These are phyloP conservation scores for Rhagoletis pomonella DNA, from an alignment of 1,140 invertebrate genomes.

Conservation along the genomic window DNA sequence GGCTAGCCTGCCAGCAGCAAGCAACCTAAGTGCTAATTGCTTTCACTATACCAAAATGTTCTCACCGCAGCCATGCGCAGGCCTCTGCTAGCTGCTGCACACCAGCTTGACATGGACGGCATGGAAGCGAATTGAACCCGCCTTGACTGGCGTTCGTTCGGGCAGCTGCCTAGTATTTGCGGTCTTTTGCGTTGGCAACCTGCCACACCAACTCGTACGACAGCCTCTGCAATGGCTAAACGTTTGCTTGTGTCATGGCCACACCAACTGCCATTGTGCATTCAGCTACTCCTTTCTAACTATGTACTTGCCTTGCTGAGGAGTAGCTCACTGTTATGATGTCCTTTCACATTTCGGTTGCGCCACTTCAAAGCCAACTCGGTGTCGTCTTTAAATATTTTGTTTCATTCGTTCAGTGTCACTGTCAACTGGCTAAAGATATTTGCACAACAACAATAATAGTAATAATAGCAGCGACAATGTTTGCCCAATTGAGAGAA, in stretches of 20 bases:
- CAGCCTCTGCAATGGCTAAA: slow-evolving; percentile 10
- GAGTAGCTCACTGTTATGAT: slow-evolving; percentile 35
- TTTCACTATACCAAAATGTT: slow-evolving; percentile 47
- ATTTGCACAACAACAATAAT: not conserved
- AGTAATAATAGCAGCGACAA: not conserved
- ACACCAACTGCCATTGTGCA: not conserved
- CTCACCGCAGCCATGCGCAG: not conserved
- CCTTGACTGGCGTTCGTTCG: not conserved
- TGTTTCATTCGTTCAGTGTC: slow-evolving; percentile 32
- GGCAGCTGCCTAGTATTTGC: not conserved
- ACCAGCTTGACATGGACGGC: not conserved
- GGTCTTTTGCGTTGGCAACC: slow-evolving; percentile 24
- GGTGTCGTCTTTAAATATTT: slow-evolving; percentile 32
- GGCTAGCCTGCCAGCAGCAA: slow-evolving; percentile 15
- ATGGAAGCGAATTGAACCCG: not conserved
- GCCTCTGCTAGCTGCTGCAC: not conserved
- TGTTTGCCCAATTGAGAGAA: slow-evolving; percentile 16
- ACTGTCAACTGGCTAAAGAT: slow-evolving; percentile 32
- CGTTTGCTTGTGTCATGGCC: slow-evolving; percentile 24
- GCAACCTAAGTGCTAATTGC: slow-evolving; percentile 48
- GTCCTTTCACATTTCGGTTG: slow-evolving; percentile 33
- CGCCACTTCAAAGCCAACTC: slow-evolving; percentile 28
- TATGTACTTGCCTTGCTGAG: not conserved
- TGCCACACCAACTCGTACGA: slow-evolving; percentile 40
- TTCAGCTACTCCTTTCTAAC: not conserved